Base-by-base conservation (phyloP, 2,888 invertebrate species). In the Cantharis flavilabris region DNA sequence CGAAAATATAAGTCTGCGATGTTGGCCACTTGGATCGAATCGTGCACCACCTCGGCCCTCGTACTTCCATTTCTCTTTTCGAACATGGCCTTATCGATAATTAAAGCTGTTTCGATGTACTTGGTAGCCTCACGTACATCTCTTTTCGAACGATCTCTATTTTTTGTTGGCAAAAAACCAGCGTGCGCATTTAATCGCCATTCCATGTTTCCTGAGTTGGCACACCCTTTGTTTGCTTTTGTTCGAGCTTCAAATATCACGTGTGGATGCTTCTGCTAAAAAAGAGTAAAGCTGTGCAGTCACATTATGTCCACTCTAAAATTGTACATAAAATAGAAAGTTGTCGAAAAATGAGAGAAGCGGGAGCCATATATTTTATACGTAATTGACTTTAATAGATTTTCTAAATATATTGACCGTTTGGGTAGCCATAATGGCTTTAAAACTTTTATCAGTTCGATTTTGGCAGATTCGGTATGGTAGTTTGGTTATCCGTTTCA, bases 51-150 rank as follows among this genome's bases (percentile, higher is more conserved):
- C 87, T 96, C 95, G 14, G 94, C 92, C 80, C 97, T 90, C 72
- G 95, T 95, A 89, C 96, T 96, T 80, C 96, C 96, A 88, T 97
- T 97, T 78, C 97, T 91, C 85, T 95, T 94, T 85, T 97, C 97
- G 88, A 97, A 97, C 97, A 99, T 98, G 69, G 97, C 95, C 89
- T 97, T 96, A 91, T 99, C 99, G 84, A 98, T 95, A 82, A 99
- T 95, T 83, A 99, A 92, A 72, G 98, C 98, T 76, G 98, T 95
- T 90, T 98, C 98, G 84, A 99, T 95, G 91, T 96, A 98, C 89
- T 98, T 98, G 81, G 96, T 96, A 81, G 95, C 94, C 87, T 96
- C 96, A 71, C 96, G 92, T 80, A 97, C 96, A 90, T 98, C 97
- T 78, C 97, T 91, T 83, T 86, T 86, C 84, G 86, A 81, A 84